These are phyloP conservation scores for Siphamia tubifer DNA, from an alignment of 2,113 vertebrate species.

Conservation along the genomic window DNA sequence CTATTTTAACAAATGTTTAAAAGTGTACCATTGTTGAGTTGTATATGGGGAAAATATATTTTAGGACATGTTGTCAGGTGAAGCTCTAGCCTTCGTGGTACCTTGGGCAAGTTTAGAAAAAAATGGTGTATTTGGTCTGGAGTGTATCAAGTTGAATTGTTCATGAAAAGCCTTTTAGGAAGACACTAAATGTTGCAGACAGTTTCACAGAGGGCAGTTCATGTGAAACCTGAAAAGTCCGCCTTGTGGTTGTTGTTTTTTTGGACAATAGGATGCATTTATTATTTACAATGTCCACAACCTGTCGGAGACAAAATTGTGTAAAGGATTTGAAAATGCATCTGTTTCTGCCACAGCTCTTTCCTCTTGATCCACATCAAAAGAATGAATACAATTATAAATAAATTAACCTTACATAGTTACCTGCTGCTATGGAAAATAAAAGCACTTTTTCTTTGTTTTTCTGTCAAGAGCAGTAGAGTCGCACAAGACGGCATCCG, in stretches of 20 bases:
- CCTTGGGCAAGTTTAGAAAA: not conserved
- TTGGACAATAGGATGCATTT: not conserved
- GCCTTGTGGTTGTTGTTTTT: not conserved
- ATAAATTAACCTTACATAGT: too few relatives aligned
- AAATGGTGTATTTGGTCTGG: not conserved
- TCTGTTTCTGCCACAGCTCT: too few relatives aligned
- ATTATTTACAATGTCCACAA: too few relatives aligned
- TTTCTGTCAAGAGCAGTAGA: too few relatives aligned
- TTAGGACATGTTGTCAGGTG: not conserved
- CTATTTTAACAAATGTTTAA: not conserved
- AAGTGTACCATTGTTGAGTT: not conserved
- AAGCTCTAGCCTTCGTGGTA: not conserved
- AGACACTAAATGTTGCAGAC: not conserved
- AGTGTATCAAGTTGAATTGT: not conserved
- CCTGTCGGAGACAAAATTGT: too few relatives aligned
- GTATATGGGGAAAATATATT: not conserved
- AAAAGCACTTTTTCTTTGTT: too few relatives aligned
- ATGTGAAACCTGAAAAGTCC: not conserved
- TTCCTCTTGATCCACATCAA: too few relatives aligned
- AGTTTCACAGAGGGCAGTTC: not conserved
- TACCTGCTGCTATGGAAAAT: too few relatives aligned
- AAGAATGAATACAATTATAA: too few relatives aligned
- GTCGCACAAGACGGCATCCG: too few relatives aligned
- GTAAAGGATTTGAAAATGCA: too few relatives aligned
- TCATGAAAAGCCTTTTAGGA: conserved; percentile 7